Percentiles rank a stretch among this genome's conserved stretches.
phyloP scores from a whole-genome alignment of 2,888 invertebrate genomes.

The Heliconius hortense region DNA sequence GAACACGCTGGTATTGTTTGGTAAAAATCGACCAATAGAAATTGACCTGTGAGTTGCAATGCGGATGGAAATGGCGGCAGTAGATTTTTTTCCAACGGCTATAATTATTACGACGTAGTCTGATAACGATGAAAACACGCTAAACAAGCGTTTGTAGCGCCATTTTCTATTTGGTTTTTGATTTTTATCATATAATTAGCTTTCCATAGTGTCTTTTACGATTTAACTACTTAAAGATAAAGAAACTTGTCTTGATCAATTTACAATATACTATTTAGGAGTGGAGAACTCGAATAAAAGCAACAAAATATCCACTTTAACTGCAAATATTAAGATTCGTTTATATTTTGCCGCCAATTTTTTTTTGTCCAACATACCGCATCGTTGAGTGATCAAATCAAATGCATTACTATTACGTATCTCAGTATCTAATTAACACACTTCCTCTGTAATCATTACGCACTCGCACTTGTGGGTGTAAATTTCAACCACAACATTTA shows the following conservation, averaged over 20 bases:
- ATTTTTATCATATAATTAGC: slow-evolving; percentile 29
- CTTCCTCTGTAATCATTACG: slow-evolving; percentile 58
- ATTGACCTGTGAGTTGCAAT: slow-evolving; percentile 50
- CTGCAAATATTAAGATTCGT: not conserved
- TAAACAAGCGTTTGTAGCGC: slow-evolving; percentile 43
- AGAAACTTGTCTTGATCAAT: not conserved
- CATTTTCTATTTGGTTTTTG: slow-evolving; percentile 36
- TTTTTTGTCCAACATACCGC: slow-evolving; percentile 26
- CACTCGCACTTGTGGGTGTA: slow-evolving; percentile 34
- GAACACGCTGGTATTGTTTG: slow-evolving; percentile 39
- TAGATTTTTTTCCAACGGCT: slow-evolving; percentile 57
- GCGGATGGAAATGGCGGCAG: slow-evolving; percentile 59
- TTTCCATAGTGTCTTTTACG: slow-evolving; percentile 17
- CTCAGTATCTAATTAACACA: slow-evolving; percentile 58
- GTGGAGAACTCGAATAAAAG: not conserved
- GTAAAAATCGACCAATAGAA: slow-evolving; percentile 47
- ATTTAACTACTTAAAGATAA: not conserved
- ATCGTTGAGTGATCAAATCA: slow-evolving; percentile 33
- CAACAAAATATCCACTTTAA: not conserved
- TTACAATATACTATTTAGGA: not conserved
- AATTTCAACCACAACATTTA: slow-evolving; percentile 41
- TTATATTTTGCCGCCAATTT: slow-evolving; percentile 27
- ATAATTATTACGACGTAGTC: slow-evolving; percentile 74
- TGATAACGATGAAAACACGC: slow-evolving; percentile 69
- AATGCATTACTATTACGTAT: slow-evolving; percentile 51